phyloP scores from a whole-genome alignment of 1,140 invertebrate genomes.

The Monochamus saltuarius region DNA sequence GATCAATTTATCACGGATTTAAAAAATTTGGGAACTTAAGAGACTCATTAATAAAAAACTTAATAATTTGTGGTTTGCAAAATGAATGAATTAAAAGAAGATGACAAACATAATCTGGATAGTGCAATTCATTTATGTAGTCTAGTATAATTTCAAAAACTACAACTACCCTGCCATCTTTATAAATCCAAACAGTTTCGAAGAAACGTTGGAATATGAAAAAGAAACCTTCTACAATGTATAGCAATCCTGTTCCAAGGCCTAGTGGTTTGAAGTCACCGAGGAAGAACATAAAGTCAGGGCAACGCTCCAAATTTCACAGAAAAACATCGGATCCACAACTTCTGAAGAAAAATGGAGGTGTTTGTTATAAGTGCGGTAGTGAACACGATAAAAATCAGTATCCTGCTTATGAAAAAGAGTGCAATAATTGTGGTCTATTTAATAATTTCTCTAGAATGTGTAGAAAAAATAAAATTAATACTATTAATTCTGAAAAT shows the following conservation, averaged over 20 bases:
- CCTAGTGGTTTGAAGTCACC: too few relatives aligned
- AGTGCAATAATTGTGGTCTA: slow-evolving; percentile 4
- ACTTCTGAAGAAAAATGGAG: neutral
- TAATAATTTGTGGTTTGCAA: slow-evolving; percentile 27
- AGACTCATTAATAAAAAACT: slow-evolving; percentile 22
- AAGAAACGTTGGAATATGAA: too few relatives aligned
- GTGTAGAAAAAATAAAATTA: slow-evolving; percentile 12
- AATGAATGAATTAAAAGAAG: slow-evolving; percentile 14
- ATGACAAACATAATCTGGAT: too few relatives aligned
- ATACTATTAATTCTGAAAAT: neutral
- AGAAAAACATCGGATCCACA: too few relatives aligned
- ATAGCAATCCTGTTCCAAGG: too few relatives aligned
- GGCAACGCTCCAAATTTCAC: too few relatives aligned
- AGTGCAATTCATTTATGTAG: too few relatives aligned
- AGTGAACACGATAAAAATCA: slow-evolving; percentile 1
- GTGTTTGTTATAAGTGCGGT: slow-evolving; percentile 7
- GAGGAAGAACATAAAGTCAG: too few relatives aligned
- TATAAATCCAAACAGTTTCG: too few relatives aligned
- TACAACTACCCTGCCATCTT: too few relatives aligned
- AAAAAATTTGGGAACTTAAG: slow-evolving; percentile 18
- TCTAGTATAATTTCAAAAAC: too few relatives aligned
- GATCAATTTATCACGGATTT: slow-evolving; percentile 28
- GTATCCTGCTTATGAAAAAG: slow-evolving; percentile 8
- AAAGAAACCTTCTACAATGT: too few relatives aligned
- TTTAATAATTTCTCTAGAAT: slow-evolving; percentile 5